Percentiles rank a stretch among this genome's conserved stretches.
Conservation (phyloP, 2,888 invertebrate species). For the Drosophila lacicola region DNA sequence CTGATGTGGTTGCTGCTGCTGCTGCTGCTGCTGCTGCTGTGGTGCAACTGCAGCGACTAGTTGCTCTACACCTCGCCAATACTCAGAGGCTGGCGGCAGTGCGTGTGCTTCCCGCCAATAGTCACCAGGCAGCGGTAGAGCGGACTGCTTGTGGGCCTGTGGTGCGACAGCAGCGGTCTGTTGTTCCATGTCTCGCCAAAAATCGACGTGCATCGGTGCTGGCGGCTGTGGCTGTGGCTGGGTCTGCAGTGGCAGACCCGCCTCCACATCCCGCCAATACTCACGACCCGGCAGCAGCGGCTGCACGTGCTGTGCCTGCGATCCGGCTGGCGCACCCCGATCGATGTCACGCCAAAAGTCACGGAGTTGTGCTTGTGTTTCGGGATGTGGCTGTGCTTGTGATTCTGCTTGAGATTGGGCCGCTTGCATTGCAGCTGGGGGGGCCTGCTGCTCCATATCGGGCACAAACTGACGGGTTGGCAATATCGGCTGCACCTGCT, state of each 20-base stretch:
- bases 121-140: background rate
- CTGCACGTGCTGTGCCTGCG: background rate
- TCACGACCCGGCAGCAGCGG: background rate
- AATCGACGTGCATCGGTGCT: background rate
- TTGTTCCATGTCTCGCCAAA: background rate
- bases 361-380: background rate
- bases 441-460: background rate
- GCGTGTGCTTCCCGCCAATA: background rate
- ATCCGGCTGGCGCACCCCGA: background rate
- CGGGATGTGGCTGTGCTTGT: rapidly evolving
- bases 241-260: background rate
- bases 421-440: background rate
- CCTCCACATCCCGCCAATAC: background rate
- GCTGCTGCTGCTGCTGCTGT: background rate
- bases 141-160: background rate
- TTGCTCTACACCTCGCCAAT: background rate
- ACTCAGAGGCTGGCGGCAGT: background rate
- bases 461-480: background rate
- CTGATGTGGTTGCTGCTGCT: background rate
- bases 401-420: background rate
- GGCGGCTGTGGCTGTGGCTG: background rate
- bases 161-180: background rate
- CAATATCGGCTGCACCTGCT: background rate
- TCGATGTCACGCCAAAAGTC: background rate
- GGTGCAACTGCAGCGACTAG: background rate